Evolutionary conservation across 2,797 vertebrate species (phyloP).

Genomic region (Chelmon rostratus): DNA sequence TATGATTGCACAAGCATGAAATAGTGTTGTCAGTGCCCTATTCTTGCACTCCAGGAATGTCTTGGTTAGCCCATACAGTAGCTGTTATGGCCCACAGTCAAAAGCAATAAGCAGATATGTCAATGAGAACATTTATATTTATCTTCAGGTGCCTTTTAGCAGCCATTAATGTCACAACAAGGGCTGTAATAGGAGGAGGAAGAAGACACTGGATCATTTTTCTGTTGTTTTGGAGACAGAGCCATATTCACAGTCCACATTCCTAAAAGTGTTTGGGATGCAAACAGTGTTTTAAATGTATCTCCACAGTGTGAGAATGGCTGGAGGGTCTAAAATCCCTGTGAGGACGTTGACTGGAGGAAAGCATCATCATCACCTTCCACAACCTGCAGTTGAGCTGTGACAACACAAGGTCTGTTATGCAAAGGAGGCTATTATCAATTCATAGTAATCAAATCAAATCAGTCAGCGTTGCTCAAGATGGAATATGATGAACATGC

Average conservation of each 20-base stretch:
- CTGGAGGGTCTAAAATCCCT: background rate
- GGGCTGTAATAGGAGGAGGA: background rate
- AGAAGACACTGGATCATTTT: background rate
- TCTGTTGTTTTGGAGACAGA: background rate
- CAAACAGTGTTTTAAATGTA: constrained; percentile 11
- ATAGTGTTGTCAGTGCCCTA: background rate
- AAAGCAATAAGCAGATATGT: background rate
- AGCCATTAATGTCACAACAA: background rate
- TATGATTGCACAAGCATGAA: background rate
- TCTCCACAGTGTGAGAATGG: background rate
- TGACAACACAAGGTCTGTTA: constrained; percentile 18
- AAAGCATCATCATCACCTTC: background rate
- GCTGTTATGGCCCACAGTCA: background rate
- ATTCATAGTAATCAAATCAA: background rate
- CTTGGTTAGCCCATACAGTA: background rate
- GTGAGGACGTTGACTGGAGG: background rate
- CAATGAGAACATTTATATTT: background rate
- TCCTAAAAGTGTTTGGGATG: constrained; percentile 2
- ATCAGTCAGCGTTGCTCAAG: constrained; percentile 8
- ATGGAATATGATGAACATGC: background rate
- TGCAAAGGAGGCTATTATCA: background rate
- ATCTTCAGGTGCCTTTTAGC: background rate
- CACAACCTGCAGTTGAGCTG: background rate
- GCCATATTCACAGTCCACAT: too few species aligned
- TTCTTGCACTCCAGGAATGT: background rate